Evolutionary conservation across 2,113 vertebrate genomes (phyloP).

Genomic region (Phaethon lepturus): DNA sequence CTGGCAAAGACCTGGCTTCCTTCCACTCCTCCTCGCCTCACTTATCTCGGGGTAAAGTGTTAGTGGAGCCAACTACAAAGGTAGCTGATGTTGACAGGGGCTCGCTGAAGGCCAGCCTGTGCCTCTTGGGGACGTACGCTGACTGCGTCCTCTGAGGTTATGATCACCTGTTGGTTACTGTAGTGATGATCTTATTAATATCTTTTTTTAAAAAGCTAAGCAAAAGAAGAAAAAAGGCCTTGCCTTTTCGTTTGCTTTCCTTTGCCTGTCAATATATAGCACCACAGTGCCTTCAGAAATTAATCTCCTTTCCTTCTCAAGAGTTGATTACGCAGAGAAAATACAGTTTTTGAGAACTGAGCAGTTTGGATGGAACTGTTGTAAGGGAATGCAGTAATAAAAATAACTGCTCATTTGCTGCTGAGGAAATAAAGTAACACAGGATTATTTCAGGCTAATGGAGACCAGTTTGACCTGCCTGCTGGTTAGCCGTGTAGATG

Average conservation of each 20-base stretch:
- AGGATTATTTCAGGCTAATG: not conserved
- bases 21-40: not conserved
- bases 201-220: not conserved
- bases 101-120: not conserved
- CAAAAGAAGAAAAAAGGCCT: not conserved
- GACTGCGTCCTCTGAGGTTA: not conserved
- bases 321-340: not conserved
- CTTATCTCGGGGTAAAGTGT: not conserved
- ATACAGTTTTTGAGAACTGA: fast-evolving
- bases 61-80: not conserved
- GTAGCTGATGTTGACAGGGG: not conserved
- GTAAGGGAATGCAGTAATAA: not conserved
- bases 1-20: not conserved
- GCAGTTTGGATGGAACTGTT: not conserved
- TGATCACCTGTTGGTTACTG: not conserved
- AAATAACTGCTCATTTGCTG: not conserved
- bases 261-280: not conserved
- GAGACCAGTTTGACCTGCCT: not conserved
- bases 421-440: not conserved
- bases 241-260: not conserved
- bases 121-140: not conserved
- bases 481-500: not conserved
- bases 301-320: not conserved
- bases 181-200: not conserved
- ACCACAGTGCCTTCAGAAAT: not conserved